Evolutionary conservation across 2,113 vertebrate species (phyloP), one percentile per base, ranked within the genome.

Genomic region (Tragelaphus strepsiceros): DNA sequence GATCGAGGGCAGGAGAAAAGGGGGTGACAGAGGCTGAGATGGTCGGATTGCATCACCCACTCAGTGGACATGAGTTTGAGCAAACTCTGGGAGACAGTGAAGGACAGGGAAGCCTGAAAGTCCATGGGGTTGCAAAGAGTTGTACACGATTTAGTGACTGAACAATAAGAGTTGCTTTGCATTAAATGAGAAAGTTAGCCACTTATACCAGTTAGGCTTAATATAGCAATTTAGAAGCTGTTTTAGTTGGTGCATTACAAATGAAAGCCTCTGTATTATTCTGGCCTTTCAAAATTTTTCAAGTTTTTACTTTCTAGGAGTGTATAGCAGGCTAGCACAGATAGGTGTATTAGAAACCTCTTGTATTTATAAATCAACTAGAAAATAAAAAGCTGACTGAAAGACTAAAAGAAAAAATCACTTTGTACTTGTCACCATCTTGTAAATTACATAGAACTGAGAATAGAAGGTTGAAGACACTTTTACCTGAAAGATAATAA

Each of bases 341-440:
- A 95, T 53, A 64, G 35, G 4, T 49, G 11, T 81, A 53, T 93
- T 93, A 32, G 15, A 91, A 97, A 86, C 64, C 35, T 84, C 49
- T 54, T 88, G 12, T 49, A 51, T 92, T 92, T 89, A 7, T 85
- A 71, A 80, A 24, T 88, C 46, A 93, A n/a, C 30, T 61, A 88
- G 32, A 93, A 93, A 87, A 89, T 62, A 1, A 91, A 86, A 90
- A 97, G 26, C 39, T 62, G 74, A 83, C 58, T 71, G 85, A 56
- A 43, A 71, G 26, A 61, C 16, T 88, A 58, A 94, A 90, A 95
- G 64, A 74, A 74, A 89, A 77, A 84, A 74, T 91, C 54, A 62
- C 46, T 95, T 96, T 74, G 80, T 81, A 93, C 54, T 93, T 84
- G n/a, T 93, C 82, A 59, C 39, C n/a, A 4, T 54, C 86, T 90